Base-by-base conservation (phyloP, 2,113 vertebrate genomes). In the Prionailurus bengalensis region DNA sequence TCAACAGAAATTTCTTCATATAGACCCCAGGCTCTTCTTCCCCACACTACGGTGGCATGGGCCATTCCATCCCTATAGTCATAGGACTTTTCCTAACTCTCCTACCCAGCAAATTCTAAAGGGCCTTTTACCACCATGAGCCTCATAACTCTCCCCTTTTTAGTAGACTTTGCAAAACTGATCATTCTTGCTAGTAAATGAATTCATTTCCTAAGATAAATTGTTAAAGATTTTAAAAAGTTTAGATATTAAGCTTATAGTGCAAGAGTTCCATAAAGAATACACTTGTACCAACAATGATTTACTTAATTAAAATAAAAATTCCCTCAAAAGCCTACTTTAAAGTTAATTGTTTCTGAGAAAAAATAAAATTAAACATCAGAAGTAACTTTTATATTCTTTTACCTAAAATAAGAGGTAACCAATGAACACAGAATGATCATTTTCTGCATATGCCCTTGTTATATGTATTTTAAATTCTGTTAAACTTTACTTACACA, bases 311-410 rank as follows among this genome's bases (percentile, higher is more conserved):
- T 55, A 92, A 94, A 74, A 80, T 55, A 61, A 76, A 92, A 89
- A 55, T 51, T 82, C 17, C 73, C 79, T 81, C 68, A 86, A 89
- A 88, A 58, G 61, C 9, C 45, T 23, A 76, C 25, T 36, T 93
- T 61, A 74, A 68, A 84, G 25, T 39, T 79, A 71, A 88, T 70
- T 76, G 51, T 79, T 89, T 91, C 61, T 93, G 84, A 73, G 39
- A 89, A 93, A 93, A 95, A 96, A 73, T 81, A 82, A 96, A 95
- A 51, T 36, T 74, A 42, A 89, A 80, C 25, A 61, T 39, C 16
- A 87, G 61, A 76, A 94, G 66, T 48, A 83, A 79, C 29, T 74
- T 79, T 61, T 74, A 51, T 58, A 94, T 65, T n/a, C 16, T 97
- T 80, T 74, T 92, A 71, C 79, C 66, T 81, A 80, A 80, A 68